Percentiles rank a stretch among this genome's conserved stretches.
Evolutionary conservation across 1,140 invertebrate genomes (phyloP).

Genomic region (Adoxophyes honmai): DNA sequence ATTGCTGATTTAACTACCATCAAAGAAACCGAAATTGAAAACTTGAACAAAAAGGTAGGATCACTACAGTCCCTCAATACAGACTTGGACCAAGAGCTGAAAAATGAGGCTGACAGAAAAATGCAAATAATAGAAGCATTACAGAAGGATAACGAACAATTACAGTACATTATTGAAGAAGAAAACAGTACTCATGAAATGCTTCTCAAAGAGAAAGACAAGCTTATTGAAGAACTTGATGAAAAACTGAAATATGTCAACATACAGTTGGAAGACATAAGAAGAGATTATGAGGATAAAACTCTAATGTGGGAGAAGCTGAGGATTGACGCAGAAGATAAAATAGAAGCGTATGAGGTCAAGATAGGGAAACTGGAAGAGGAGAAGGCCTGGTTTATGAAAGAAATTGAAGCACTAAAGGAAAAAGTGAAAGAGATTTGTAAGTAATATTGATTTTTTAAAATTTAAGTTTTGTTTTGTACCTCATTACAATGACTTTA

Average conservation of each 20-base stretch:
- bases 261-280: slow-evolving; percentile 23
- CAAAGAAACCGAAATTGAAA: slow-evolving; percentile 18
- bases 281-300: slow-evolving; percentile 33
- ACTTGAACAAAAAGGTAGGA: slow-evolving; percentile 21
- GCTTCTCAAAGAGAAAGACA: slow-evolving; percentile 39
- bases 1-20: no score
- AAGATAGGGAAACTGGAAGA: slow-evolving; percentile 24
- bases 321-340: slow-evolving; percentile 24
- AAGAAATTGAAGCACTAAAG: neutral
- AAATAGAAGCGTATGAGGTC: slow-evolving; percentile 21
- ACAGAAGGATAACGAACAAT: slow-evolving; percentile 39
- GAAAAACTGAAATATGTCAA: slow-evolving; percentile 22
- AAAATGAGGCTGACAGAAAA: slow-evolving; percentile 26
- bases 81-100: slow-evolving; percentile 31
- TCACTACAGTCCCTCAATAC: slow-evolving; percentile 20
- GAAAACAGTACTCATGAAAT: slow-evolving; percentile 39
- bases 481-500: no score
- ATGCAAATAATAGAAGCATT: slow-evolving; percentile 30
- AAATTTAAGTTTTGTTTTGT: no score
- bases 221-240: slow-evolving; percentile 30
- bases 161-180: slow-evolving; percentile 36
- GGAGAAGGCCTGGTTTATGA: slow-evolving; percentile 22
- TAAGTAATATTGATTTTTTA: slow-evolving; percentile 29
- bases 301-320: slow-evolving; percentile 27
- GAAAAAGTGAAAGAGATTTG: slow-evolving; percentile 34